Percentiles rank a stretch among this genome's conserved stretches.
Evolutionary conservation across 2,113 vertebrate species (phyloP).

Genomic region (Ailurus styani): DNA sequence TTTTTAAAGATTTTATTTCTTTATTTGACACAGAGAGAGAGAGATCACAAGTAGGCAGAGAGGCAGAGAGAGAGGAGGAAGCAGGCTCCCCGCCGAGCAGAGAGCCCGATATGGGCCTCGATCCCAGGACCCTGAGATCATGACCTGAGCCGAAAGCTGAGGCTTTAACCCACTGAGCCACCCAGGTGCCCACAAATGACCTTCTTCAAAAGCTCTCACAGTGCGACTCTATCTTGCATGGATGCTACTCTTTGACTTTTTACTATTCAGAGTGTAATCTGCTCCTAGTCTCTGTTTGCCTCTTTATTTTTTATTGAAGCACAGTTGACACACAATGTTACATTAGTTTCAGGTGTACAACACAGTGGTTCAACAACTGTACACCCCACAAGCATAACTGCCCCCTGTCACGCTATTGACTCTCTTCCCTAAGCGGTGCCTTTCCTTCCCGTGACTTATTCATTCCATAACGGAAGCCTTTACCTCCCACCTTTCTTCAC

Average conservation of each 20-base stretch:
- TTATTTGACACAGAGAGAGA: no score
- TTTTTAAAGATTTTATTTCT: no score
- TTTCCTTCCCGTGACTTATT: neutral
- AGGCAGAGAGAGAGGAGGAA: no score
- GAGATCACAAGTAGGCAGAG: no score
- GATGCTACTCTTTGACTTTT: neutral
- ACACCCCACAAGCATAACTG: neutral
- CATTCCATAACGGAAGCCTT: neutral
- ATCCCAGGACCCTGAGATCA: no score
- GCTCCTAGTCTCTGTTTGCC: neutral
- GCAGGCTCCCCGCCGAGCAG: no score
- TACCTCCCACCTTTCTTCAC: neutral
- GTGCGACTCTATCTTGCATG: neutral
- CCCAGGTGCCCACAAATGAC: no score
- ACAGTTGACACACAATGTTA: neutral
- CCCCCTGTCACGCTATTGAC: neutral
- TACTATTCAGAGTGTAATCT: neutral
- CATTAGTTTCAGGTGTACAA: neutral
- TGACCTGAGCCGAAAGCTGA: no score
- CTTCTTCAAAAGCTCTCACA: neutral
- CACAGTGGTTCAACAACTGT: neutral
- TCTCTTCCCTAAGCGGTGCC: neutral
- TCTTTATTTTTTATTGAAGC: neutral
- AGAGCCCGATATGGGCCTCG: no score
- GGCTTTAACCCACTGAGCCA: no score